Conservation (phyloP, 2,113 vertebrate genomes). For the Rattus rattus region DNA sequence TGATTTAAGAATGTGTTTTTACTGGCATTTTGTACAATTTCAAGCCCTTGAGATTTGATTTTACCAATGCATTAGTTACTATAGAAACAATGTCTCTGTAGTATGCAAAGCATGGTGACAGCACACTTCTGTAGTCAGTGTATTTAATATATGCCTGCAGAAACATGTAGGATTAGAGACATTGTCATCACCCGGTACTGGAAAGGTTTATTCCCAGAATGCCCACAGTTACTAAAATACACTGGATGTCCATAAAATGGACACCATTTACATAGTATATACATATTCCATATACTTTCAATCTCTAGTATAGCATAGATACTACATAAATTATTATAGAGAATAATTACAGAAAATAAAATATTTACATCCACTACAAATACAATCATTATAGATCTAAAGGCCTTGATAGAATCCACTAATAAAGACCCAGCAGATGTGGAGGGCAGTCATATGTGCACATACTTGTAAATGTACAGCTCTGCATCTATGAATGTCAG, state of each 20-base stretch:
- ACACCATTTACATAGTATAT: background rate
- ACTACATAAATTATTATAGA: background rate
- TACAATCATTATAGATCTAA: background rate
- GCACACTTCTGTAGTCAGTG: background rate
- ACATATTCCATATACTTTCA: background rate
- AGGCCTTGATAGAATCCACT: background rate
- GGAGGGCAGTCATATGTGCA: background rate
- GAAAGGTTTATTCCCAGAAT: background rate
- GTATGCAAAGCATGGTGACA: slow-evolving; percentile 24
- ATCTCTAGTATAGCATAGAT: background rate
- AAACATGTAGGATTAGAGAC: background rate
- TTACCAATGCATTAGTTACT: slow-evolving; percentile 69
- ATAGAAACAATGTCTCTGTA: slow-evolving; percentile 70
- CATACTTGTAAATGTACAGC: background rate
- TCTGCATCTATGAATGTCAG: background rate
- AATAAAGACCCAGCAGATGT: background rate
- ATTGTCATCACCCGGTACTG: background rate
- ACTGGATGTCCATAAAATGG: background rate
- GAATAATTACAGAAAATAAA: background rate
- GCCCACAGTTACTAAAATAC: background rate
- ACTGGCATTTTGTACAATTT: slow-evolving; percentile 46
- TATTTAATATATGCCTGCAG: background rate
- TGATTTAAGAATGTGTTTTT: slow-evolving; percentile 48
- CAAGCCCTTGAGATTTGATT: slow-evolving; percentile 51
- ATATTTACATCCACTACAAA: background rate